phyloP scores from a whole-genome alignment of 2,888 invertebrate genomes.

The Ormyrus labotus region DNA sequence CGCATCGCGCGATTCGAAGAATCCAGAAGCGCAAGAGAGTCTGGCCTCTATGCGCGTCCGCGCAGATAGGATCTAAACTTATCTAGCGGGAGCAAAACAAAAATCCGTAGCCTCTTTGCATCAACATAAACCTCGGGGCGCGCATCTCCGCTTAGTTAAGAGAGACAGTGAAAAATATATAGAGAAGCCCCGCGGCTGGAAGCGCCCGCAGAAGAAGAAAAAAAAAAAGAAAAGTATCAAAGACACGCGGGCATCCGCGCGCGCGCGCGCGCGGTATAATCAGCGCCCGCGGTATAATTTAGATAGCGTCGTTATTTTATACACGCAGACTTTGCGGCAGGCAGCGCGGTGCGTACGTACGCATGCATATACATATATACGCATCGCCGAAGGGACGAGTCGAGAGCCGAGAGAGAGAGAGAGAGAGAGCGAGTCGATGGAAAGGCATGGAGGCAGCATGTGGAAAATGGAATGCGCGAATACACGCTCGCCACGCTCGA shows the following conservation, averaged over 20 bases:
- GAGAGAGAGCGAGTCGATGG: neutral
- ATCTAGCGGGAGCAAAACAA: neutral
- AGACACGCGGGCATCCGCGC: too few species aligned
- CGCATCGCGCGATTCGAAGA: too few species aligned
- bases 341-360: constrained; percentile 51
- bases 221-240: constrained; percentile 1
- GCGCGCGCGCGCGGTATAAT: constrained; percentile 56
- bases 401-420: neutral
- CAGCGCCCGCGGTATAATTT: constrained; percentile 64
- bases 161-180: constrained; percentile 10
- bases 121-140: too few species aligned
- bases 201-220: neutral
- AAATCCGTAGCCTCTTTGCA: neutral
- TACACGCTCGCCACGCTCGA: constrained; percentile 56
- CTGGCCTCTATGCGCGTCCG: too few species aligned
- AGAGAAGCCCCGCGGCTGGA: neutral
- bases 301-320: constrained; percentile 68
- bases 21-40: too few species aligned
- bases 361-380: neutral
- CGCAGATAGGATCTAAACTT: too few species aligned
- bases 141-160: constrained; percentile 18
- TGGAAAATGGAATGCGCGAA: constrained; percentile 48
- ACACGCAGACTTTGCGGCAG: constrained; percentile 29
- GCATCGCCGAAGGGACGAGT: neutral
- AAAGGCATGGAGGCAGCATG: neutral